Evolutionary conservation across 2,888 invertebrate species (phyloP).

Genomic region (Cheilosia scutellata): DNA sequence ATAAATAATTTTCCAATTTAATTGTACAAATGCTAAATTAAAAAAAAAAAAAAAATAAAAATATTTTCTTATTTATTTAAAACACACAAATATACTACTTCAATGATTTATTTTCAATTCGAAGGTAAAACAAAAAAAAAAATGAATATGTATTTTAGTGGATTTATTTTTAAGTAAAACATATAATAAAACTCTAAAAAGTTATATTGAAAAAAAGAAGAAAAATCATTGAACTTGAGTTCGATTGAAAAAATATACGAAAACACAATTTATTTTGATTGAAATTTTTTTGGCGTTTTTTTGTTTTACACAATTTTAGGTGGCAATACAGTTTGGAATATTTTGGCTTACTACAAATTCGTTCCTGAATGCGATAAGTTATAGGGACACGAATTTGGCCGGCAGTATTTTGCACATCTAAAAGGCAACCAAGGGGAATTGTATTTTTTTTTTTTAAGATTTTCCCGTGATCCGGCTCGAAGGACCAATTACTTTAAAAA

Average conservation of each 20-base stretch:
- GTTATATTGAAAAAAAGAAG: constrained; percentile 46
- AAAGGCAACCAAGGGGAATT: too few species aligned
- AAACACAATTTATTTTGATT: constrained; percentile 69
- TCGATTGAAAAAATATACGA: constrained; percentile 70
- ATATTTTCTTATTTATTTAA: constrained; percentile 72
- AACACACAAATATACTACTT: constrained; percentile 20
- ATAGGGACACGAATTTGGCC: too few species aligned
- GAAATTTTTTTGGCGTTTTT: constrained; percentile 31
- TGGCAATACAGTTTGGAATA: too few species aligned
- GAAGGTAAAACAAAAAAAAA: not conserved
- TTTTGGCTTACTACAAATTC: too few species aligned
- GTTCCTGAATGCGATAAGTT: too few species aligned
- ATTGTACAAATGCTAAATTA: constrained; percentile 69
- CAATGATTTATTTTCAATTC: constrained; percentile 17
- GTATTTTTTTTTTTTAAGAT: fast-evolving
- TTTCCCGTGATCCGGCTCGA: too few species aligned
- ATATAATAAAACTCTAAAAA: constrained; percentile 17
- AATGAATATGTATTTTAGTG: constrained; percentile 35
- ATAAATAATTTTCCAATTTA: constrained; percentile 34
- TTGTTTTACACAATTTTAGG: too few species aligned
- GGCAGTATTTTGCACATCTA: too few species aligned
- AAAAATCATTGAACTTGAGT: constrained; percentile 59
- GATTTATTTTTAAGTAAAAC: constrained; percentile 68
- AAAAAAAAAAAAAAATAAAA: constrained; percentile 48
- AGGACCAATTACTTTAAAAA: too few species aligned